Conservation (phyloP, 1,140 invertebrate genomes). For the Sitobion miscanthi region DNA sequence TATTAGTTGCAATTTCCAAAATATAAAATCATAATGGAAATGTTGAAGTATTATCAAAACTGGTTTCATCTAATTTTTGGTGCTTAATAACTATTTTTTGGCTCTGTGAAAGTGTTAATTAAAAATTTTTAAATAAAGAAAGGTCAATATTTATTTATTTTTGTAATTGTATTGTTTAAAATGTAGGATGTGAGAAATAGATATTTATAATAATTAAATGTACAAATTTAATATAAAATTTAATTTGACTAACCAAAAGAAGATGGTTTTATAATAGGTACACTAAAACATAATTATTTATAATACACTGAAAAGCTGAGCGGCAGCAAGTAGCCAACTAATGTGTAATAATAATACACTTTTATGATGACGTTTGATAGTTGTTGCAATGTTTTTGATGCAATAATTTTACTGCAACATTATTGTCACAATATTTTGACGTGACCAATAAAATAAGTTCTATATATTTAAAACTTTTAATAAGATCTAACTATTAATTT, state of each 20-base stretch:
- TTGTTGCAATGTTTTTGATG: not conserved
- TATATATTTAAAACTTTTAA: not conserved
- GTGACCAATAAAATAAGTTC: not conserved
- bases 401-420: not conserved
- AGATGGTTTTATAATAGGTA: too few species aligned
- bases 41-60: not conserved
- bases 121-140: not conserved
- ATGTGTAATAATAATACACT: not conserved
- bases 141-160: not conserved
- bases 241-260: too few species aligned
- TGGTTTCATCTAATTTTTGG: not conserved
- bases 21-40: not conserved
- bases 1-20: slow-evolving; percentile 43
- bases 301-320: too few species aligned
- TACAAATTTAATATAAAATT: too few species aligned
- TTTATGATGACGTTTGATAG: not conserved
- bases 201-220: too few species aligned
- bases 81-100: not conserved
- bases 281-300: too few species aligned
- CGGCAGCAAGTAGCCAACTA: not conserved
- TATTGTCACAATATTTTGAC: too few species aligned
- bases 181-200: too few species aligned
- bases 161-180: not conserved
- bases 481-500: not conserved
- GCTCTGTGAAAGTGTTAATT: not conserved